Evolutionary conservation across 2,797 vertebrate genomes (phyloP), one percentile per base, ranked within the genome.

Genomic region (Fistularia commersonii): DNA sequence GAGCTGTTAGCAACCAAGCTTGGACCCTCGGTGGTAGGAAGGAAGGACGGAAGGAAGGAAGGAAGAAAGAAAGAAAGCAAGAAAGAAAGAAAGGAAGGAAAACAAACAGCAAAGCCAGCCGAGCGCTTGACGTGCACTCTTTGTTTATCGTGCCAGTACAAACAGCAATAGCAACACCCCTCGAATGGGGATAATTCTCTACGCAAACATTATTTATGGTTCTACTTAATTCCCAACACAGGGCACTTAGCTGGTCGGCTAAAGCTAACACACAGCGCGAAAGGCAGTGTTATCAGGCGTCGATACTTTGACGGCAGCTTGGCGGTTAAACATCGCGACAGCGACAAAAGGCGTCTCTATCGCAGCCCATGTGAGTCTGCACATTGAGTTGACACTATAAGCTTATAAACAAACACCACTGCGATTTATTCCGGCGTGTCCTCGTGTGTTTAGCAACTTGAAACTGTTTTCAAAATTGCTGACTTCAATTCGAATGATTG

Each of bases 271-370:
- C 23, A 23, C 23, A 23, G 23, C 23, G 23, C 23, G 23, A 23
- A 23, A 23, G 4, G 23, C 23, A 23, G 23, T 4, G 23, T 23
- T 23, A 23, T 23, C 23, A 23, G 23, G 23, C 23, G 23, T 46
- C 61, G 65, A 38, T 13, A 70, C 65, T 82, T 77, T 76, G 71
- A 48, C 71, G 74, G 77, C 67, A 48, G 37, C 44, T 47, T 13
- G 52, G 32, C 51, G 13, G 52, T 31, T 41, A 45, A 54, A 50
- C 42, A 68, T 45, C 43, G 46, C 41, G 8, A 33, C 61, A 11
- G 58, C 0, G 9, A 8, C 2, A 13, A 7, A 1, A 48, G 48
- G 12, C 55, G 6, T 31, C 31, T 54, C 43, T 48, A 7, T n/a
- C 15, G 8, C 8, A 5, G 3, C 8, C 11, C 3, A 42, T 45